Evolutionary conservation across 2,113 vertebrate species (phyloP), one percentile per base, ranked within the genome.

Genomic region (Festucalex cinctus): DNA sequence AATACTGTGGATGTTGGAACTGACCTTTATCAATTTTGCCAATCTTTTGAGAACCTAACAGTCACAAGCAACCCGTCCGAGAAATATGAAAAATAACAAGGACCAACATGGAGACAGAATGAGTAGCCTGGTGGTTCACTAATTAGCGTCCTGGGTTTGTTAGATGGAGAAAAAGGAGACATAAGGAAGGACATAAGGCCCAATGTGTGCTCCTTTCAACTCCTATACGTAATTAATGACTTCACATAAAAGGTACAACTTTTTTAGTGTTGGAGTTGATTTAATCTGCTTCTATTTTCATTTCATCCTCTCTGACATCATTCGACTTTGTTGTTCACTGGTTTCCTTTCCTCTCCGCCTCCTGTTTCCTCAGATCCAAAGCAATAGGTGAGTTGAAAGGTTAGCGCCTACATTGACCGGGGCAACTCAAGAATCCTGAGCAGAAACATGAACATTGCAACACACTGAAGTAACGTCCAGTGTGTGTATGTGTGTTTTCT

Each of bases 321-420:
- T 81, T 81, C 77, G 28, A 60, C 69, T 81, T 77, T 74, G 43
- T 70, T 78, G 66, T 74, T 72, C 71, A 44, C 54, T 24, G 20
- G 61, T 66, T 71, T 67, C 64, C 58, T 2, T 68, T 63, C 44
- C 62, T 35, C 44, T 63, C 57, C 13, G 36, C 37, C 9, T 61
- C 37, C n/a, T 19, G 36, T 12, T 62, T 66, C 65, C 76, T 88
- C 85, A 86, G 85, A 85, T 87, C 81, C 72, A 37, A 66, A 79
- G 80, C 75, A 82, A 76, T 69, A 69, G 73, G 65, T 54, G 66
- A 80, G 81, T 83, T 81, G 79, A 83, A 84, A 85, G 78, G 82
- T 84, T 67, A 76, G 79, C 51, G 65, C 20, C 17, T 65, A 64
- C 75, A 77, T 66, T 74, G 63, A 79, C 78, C 75, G 65, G 54